Evolutionary conservation across 2,888 invertebrate genomes (phyloP).

Genomic region (Leptura quadrifasciata): DNA sequence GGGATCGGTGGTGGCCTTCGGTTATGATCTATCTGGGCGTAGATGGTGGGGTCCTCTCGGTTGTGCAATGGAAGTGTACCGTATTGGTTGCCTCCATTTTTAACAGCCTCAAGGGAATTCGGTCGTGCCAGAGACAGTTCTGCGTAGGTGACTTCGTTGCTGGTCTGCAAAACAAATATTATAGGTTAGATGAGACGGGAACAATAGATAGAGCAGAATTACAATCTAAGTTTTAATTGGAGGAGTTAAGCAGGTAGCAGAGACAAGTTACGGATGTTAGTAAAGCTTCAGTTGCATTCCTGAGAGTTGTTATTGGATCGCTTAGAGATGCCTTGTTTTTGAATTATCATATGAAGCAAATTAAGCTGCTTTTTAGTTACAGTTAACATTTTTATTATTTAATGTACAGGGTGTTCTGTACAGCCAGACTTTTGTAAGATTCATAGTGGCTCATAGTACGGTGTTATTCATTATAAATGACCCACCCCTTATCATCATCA

Average conservation of each 20-base stretch:
- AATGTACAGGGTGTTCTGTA: no score
- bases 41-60: slow-evolving; percentile 81
- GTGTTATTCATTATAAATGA: no score
- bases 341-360: no score
- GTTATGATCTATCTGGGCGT: slow-evolving; percentile 85
- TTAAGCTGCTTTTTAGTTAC: no score
- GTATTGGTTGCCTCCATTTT: slow-evolving; percentile 70
- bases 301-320: not conserved
- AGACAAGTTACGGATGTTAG: not conserved
- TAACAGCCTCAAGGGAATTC: slow-evolving; percentile 74
- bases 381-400: no score
- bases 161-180: not conserved
- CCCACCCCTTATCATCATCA: no score
- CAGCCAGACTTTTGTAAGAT: no score
- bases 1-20: slow-evolving; percentile 74
- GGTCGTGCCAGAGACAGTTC: slow-evolving; percentile 78
- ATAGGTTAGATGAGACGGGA: not conserved
- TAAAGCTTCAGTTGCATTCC: not conserved
- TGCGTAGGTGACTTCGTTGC: slow-evolving; percentile 79
- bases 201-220: no score
- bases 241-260: not conserved
- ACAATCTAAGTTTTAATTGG: no score
- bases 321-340: no score
- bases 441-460: no score
- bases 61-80: slow-evolving; percentile 69